phyloP scores from a whole-genome alignment of 53 echinoderm and acorn worm species.

The Echinarachnius parma region DNA sequence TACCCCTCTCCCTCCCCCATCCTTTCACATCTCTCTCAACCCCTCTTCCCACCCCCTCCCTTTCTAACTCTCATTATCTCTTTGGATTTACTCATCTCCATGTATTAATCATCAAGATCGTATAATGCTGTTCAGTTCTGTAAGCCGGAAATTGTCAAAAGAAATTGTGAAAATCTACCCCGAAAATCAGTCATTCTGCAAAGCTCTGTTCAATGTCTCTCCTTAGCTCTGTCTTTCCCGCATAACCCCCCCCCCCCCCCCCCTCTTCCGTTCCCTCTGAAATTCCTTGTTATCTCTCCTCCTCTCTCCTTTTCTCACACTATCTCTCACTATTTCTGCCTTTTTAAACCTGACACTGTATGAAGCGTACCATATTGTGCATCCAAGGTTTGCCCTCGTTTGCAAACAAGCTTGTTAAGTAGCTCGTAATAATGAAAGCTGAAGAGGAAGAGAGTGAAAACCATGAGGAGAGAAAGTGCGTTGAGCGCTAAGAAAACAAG shows the following conservation, averaged over 20 bases:
- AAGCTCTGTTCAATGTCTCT: conserved; percentile 38
- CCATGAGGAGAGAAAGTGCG: background rate
- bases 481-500: background rate
- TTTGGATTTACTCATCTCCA: too few relatives aligned
- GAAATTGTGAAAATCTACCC: conserved; percentile 47
- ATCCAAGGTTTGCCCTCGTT: too few relatives aligned
- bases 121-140: too few relatives aligned
- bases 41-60: too few relatives aligned
- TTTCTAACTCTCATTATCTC: too few relatives aligned
- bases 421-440: background rate
- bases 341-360: background rate
- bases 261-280: background rate
- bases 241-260: background rate
- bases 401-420: background rate
- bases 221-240: background rate
- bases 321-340: background rate
- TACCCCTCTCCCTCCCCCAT: too few relatives aligned
- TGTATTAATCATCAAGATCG: too few relatives aligned
- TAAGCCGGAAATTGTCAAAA: conserved; percentile 45
- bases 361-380: too few relatives aligned
- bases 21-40: too few relatives aligned
- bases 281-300: background rate
- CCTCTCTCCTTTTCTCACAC: background rate
- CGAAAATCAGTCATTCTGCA: conserved; percentile 42
- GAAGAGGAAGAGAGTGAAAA: background rate